Evolutionary conservation across 2,113 vertebrate species (phyloP), one percentile per base, ranked within the genome.

Genomic region (Oncorhynchus clarkii): DNA sequence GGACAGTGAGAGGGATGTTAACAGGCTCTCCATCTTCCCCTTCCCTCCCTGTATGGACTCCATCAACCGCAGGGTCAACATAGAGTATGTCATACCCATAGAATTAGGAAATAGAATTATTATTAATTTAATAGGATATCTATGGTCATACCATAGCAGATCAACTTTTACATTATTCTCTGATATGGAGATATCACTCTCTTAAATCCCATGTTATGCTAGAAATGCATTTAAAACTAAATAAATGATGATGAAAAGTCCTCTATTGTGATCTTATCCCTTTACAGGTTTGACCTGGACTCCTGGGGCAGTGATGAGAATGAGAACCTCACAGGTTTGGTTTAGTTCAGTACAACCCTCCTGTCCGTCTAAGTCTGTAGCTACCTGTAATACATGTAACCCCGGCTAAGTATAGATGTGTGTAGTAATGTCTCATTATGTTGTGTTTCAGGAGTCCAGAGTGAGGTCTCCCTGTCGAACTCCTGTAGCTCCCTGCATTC

Each of bases 1-100:
- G 66, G 94, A 95, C 75, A 93, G 85, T 0, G 96, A 96, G 84
- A 97, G 95, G 90, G 96, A 98, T 64, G 96, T 98, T 86, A 98
- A 99, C 80, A 93, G 97, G 0, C 95, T 99, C 13, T 99, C 97
- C 51, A 98, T 94, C 4, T 96, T 98, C 68, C 94, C 97, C 6
- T 99, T 98, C 71, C 96, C 96, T 1, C 97, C 97, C 5, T 96
- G 96, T 9, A 84, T 93, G 0, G 95, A 96, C 86, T 99, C 97
- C 87, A 97, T 99, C 84, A 93, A 96, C 70, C 93, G 96, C 0
- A 86, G 97, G 64, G 77, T 78, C 75, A 92, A 90, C 78, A 86
- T 83, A 0, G 93, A 94, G 93, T 94, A 81, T 84, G 93, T 85
- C 72, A 45, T 45, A 69, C 57, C 14, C 9, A 45, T 45, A 39